A percentile compares a stretch with the other conserved stretches of the same genome.
phyloP scores from a whole-genome alignment of 2,888 invertebrate genomes.

The Dimorphilus gyrociliatus region DNA sequence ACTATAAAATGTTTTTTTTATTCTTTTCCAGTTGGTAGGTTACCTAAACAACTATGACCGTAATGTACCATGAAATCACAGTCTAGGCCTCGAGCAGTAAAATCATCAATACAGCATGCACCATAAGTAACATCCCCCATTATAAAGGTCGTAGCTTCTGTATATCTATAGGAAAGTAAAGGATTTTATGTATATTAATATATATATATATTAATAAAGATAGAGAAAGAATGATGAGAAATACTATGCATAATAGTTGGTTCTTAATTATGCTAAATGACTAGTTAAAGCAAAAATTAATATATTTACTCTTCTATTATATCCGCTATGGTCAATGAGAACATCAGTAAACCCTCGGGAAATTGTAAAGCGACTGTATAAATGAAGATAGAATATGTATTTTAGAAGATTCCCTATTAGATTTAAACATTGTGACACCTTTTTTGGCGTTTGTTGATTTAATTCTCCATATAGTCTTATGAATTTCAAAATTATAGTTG shows the following conservation, averaged over 20 bases:
- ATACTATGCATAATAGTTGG: neutral
- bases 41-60: slow-evolving; percentile 73
- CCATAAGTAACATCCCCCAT: slow-evolving; percentile 99
- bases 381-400: slow-evolving; percentile 1
- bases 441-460: slow-evolving; percentile 61
- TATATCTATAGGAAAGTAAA: slow-evolving; percentile 46
- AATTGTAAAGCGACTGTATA: slow-evolving; percentile 71
- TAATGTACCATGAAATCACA: slow-evolving; percentile 86
- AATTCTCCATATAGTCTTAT: slow-evolving; percentile 93
- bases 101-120: slow-evolving; percentile 95
- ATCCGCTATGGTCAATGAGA: slow-evolving; percentile 77
- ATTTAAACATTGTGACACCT: slow-evolving; percentile 18
- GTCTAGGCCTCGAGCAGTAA: slow-evolving; percentile 71
- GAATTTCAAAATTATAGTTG: slow-evolving; percentile 96
- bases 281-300: slow-evolving; percentile 2
- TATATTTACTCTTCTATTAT: slow-evolving; percentile 52
- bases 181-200: too few species aligned
- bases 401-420: neutral
- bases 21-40: slow-evolving; percentile 7
- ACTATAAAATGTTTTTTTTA: too few species aligned
- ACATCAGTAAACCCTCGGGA: slow-evolving; percentile 84
- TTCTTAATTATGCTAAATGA: too few species aligned
- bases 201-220: too few species aligned
- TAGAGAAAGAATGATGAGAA: neutral
- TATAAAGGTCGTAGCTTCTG: slow-evolving; percentile 74